Evolutionary conservation across 2,797 vertebrate species (phyloP).

Genomic region (Numenius phaeopus): DNA sequence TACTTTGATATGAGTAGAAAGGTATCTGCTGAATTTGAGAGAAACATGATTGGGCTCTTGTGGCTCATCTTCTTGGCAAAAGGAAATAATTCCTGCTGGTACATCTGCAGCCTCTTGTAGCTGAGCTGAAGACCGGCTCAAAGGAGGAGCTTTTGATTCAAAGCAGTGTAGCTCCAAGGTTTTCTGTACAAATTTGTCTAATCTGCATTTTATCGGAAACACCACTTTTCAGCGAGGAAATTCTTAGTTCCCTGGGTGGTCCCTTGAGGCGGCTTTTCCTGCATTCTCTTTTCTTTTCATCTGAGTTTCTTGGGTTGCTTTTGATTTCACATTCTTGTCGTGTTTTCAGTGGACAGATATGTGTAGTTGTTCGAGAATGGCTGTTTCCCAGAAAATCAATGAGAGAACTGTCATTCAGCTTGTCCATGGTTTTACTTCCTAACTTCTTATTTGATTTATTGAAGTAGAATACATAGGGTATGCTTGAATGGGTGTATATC

Average conservation of each 20-base stretch:
- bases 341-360: neutral
- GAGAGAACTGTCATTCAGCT: neutral
- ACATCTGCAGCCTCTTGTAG: neutral
- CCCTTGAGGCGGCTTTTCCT: neutral
- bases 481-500: neutral
- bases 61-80: neutral
- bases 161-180: neutral
- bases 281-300: neutral
- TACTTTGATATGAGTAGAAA: neutral
- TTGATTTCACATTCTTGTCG: neutral
- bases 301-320: neutral
- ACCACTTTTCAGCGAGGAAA: neutral
- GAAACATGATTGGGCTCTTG: neutral
- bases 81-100: neutral
- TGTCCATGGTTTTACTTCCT: neutral
- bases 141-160: neutral
- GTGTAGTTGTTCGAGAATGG: neutral
- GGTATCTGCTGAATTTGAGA: neutral
- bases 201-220: neutral
- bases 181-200: neutral
- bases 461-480: neutral
- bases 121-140: fast-evolving
- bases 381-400: neutral
- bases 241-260: neutral
- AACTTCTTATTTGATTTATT: neutral